A percentile compares a stretch with the other conserved stretches of the same genome.
Conservation (phyloP, 1,140 invertebrate genomes). For the Wasmannia auropunctata region DNA sequence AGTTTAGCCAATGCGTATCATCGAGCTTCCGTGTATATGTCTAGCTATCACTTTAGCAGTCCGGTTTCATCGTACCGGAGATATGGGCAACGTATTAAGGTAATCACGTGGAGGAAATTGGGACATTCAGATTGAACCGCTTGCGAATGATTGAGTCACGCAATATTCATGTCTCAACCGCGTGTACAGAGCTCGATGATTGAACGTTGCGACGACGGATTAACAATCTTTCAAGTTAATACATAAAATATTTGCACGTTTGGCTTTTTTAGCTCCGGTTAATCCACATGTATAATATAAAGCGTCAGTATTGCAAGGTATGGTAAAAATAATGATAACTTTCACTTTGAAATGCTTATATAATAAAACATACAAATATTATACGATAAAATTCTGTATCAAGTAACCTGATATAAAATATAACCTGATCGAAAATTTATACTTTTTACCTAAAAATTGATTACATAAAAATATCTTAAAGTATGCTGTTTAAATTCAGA, state of each 20-base stretch:
- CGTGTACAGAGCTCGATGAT: conserved; percentile 27
- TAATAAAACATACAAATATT: not conserved
- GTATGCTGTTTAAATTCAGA: not conserved
- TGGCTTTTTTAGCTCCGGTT: not conserved
- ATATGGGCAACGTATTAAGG: conserved; percentile 62
- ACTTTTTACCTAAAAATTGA: not conserved
- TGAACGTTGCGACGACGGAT: conserved; percentile 42
- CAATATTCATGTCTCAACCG: conserved; percentile 63
- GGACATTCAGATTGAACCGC: conserved; percentile 65
- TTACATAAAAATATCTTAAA: not conserved
- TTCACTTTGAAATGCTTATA: not conserved
- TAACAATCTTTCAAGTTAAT: conserved; percentile 1
- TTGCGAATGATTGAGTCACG: conserved; percentile 66
- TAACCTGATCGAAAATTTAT: not conserved
- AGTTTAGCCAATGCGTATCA: conserved; percentile 38
- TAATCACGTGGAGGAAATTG: conserved; percentile 68
- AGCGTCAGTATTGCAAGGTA: not conserved
- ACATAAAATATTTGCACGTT: not conserved
- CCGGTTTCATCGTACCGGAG: conserved; percentile 52
- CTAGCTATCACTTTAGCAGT: conserved; percentile 51
- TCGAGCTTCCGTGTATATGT: conserved; percentile 32
- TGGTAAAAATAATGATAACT: not conserved
- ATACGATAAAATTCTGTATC: too few species aligned
- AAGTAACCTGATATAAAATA: not conserved
- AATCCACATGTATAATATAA: not conserved